phyloP scores from a whole-genome alignment of 2,113 vertebrate genomes.

The Bubalus kerabau region DNA sequence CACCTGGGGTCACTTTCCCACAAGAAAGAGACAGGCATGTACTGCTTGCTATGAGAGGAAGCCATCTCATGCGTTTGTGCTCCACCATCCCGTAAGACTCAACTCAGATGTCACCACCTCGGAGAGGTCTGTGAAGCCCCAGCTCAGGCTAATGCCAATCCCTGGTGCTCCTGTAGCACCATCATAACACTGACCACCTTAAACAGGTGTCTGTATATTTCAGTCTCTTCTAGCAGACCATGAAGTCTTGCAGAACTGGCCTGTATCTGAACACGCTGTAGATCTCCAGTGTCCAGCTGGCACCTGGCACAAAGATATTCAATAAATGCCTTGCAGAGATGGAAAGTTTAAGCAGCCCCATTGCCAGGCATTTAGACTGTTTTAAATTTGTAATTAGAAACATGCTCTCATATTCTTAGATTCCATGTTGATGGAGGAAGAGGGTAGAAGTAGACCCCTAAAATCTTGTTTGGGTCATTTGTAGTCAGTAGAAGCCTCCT shows the following conservation, averaged over 20 bases:
- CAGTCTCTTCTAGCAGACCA: neutral
- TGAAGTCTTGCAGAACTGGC: neutral
- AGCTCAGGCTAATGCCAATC: neutral
- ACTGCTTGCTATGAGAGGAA: neutral
- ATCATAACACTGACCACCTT: neutral
- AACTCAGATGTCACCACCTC: neutral
- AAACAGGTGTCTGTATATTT: neutral
- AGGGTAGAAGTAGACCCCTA: neutral
- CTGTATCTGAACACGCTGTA: neutral
- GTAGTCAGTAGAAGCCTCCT: neutral
- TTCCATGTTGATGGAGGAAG: neutral
- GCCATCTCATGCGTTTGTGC: no score
- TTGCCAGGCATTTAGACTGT: neutral
- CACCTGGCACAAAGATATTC: neutral
- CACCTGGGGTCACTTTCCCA: neutral
- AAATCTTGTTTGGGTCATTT: neutral
- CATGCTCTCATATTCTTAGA: neutral
- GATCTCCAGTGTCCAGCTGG: neutral
- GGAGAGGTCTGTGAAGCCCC: neutral
- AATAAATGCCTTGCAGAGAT: neutral
- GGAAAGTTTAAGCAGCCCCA: neutral
- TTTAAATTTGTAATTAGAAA: neutral
- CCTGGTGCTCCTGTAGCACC: neutral
- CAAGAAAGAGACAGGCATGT: neutral
- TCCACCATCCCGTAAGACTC: neutral